Percentiles rank a stretch among this genome's conserved stretches.
Conservation (phyloP, 2,113 vertebrate species). For the Silurus glanis region DNA sequence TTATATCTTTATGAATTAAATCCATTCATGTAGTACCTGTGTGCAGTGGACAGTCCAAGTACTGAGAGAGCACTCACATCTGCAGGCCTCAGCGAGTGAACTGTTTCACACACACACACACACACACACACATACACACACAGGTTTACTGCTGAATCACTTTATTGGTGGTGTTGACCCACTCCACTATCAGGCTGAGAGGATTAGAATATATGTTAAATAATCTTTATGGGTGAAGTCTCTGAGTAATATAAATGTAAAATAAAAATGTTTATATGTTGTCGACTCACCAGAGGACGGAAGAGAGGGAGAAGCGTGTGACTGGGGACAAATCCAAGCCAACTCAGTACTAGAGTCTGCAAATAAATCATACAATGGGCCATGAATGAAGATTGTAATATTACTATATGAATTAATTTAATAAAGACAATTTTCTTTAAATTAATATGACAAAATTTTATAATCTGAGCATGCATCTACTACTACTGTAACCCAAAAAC, state of each 20-base stretch:
- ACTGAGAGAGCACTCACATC: conserved; percentile 51
- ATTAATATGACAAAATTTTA: background rate
- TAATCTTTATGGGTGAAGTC: conserved; percentile 1
- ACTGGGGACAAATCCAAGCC: background rate
- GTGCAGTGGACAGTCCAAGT: conserved; percentile 36
- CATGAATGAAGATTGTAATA: background rate
- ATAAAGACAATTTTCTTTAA: background rate
- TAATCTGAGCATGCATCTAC: no score
- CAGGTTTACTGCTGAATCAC: conserved; percentile 13
- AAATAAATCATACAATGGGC: background rate
- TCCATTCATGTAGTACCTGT: conserved; percentile 39
- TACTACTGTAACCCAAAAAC: no score
- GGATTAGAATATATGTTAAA: background rate
- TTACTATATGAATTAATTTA: background rate
- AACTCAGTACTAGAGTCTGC: conserved; percentile 2
- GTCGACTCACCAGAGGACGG: conserved; percentile 33
- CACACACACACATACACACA: background rate
- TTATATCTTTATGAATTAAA: background rate
- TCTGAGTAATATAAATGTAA: background rate
- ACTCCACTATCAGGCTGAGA: background rate
- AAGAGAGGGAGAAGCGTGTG: background rate
- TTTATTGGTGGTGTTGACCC: background rate
- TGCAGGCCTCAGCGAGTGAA: conserved; percentile 48
- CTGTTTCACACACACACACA: conserved; percentile 21
- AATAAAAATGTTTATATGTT: background rate